Conservation (phyloP, 2,797 vertebrate species). For the Gallinago stenura region DNA sequence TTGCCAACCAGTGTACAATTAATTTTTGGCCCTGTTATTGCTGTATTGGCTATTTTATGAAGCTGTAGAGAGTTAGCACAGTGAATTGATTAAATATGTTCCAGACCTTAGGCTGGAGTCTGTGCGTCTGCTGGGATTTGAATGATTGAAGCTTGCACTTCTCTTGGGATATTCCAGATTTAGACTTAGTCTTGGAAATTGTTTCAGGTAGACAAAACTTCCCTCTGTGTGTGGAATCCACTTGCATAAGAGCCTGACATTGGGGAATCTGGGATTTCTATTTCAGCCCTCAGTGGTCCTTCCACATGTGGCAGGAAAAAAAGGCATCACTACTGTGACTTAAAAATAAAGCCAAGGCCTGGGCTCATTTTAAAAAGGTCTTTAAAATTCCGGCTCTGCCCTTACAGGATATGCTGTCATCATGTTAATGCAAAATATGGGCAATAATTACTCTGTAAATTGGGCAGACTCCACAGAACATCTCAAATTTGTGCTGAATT, state of each 20-base stretch:
- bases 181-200: constrained; percentile 40
- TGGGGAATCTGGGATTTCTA: neutral
- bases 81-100: constrained; percentile 62
- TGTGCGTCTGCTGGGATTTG: constrained; percentile 32
- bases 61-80: constrained; percentile 26
- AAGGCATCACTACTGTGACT: neutral
- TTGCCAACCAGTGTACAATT: constrained; percentile 29
- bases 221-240: neutral
- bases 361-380: neutral
- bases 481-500: constrained; percentile 45
- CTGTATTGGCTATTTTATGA: constrained; percentile 55
- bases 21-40: constrained; percentile 62
- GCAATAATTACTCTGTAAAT: constrained; percentile 8
- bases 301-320: neutral
- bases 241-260: neutral
- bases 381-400: neutral
- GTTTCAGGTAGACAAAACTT: constrained; percentile 48
- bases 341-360: neutral
- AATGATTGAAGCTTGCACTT: constrained; percentile 38
- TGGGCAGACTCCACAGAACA: neutral
- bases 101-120: constrained; percentile 55
- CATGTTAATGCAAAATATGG: neutral
- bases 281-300: neutral
- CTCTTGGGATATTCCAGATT: constrained; percentile 52
- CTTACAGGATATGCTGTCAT: neutral